These are phyloP conservation scores for Salpingus planirostris DNA, from an alignment of 2,888 invertebrate species.

Conservation along the genomic window DNA sequence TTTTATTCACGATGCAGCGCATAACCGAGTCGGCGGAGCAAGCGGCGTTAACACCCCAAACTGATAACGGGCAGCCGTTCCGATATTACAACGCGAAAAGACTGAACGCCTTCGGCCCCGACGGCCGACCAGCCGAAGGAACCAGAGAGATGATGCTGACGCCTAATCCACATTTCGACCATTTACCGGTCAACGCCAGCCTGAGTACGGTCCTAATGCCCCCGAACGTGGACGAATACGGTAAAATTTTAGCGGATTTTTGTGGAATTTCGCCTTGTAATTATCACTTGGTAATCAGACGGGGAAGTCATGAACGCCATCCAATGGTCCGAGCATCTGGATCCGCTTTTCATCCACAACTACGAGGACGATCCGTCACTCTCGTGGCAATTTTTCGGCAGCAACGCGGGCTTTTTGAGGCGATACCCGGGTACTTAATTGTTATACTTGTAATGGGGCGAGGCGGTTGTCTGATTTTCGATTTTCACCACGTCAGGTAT, in stretches of 20 bases:
- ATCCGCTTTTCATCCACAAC: conserved; percentile 82
- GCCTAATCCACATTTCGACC: conserved; percentile 77
- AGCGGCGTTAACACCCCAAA: conserved; percentile 64
- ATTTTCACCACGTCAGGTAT: conserved; percentile 46
- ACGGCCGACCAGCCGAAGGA: conserved; percentile 62
- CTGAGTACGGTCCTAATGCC: conserved; percentile 86
- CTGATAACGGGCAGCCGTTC: conserved; percentile 39
- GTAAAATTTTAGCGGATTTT: too few relatives aligned
- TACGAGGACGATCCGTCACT: conserved; percentile 82
- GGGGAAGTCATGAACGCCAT: conserved; percentile 80
- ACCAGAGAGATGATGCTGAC: conserved; percentile 63
- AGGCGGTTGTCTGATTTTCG: conserved; percentile 1
- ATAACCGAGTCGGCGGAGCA: conserved; percentile 88
- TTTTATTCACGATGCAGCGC: conserved; percentile 50
- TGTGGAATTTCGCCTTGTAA: too few relatives aligned
- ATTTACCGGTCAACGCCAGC: conserved; percentile 74
- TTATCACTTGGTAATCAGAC: too few relatives aligned
- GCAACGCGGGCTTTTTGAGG: conserved; percentile 89
- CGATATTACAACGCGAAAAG: conserved; percentile 76
- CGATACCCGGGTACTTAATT: conserved; percentile 81
- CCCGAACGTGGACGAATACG: conserved; percentile 62
- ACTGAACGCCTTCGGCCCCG: conserved; percentile 67
- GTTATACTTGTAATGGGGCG: background rate
- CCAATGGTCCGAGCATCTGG: conserved; percentile 90
- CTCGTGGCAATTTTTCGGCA: conserved; percentile 99